Evolutionary conservation across 2,888 invertebrate species (phyloP).

Genomic region (Hyposoter didymator): DNA sequence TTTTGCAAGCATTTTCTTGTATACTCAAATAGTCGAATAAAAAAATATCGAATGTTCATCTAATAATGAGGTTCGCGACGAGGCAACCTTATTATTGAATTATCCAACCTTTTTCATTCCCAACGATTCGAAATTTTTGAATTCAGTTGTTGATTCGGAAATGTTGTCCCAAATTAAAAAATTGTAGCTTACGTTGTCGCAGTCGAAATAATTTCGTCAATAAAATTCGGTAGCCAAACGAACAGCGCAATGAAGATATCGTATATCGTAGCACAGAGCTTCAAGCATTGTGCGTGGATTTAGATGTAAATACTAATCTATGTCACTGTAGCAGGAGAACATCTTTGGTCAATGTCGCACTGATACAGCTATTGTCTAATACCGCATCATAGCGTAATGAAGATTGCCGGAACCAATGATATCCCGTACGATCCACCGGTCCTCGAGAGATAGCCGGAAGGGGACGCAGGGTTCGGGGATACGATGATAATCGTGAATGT

Average conservation of each 20-base stretch:
- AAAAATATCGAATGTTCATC: too few species aligned
- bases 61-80: too few species aligned
- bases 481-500: slow-evolving; percentile 57
- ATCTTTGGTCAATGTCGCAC: slow-evolving; percentile 31
- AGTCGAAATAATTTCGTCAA: neutral
- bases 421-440: slow-evolving; percentile 6
- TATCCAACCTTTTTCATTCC: too few species aligned
- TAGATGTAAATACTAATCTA: slow-evolving; percentile 22
- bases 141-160: too few species aligned
- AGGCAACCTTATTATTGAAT: too few species aligned
- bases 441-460: neutral
- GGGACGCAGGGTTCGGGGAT: neutral
- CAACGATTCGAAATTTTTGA: too few species aligned
- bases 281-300: neutral
- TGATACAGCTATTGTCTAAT: slow-evolving; percentile 56
- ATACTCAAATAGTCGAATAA: too few species aligned
- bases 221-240: neutral
- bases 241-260: neutral
- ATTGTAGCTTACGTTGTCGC: neutral
- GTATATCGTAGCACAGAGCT: neutral
- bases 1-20: too few species aligned
- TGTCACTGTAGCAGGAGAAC: slow-evolving; percentile 9
- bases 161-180: neutral
- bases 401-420: slow-evolving; percentile 60
- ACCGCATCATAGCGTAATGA: slow-evolving; percentile 53